Conservation (phyloP, 1,140 invertebrate species). For the Eciton burchellii region DNA sequence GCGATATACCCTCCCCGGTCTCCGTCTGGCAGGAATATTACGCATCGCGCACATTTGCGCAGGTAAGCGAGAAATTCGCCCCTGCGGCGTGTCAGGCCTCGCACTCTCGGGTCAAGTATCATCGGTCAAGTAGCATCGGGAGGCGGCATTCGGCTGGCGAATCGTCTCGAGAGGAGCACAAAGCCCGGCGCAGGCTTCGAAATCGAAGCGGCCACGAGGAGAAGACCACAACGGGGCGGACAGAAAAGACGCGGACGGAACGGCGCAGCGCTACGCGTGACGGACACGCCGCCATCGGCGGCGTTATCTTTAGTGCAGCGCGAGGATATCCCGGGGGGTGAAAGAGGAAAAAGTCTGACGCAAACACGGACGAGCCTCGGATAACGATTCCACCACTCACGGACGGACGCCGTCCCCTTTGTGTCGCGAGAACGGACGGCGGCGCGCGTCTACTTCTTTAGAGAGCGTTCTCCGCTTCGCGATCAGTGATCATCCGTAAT, state of each 20-base stretch:
- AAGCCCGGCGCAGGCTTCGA: not conserved
- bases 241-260: conserved; percentile 22
- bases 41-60: conserved; percentile 59
- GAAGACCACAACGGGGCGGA: conserved; percentile 5
- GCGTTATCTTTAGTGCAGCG: conserved; percentile 58
- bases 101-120: conserved; percentile 46
- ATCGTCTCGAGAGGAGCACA: too few relatives aligned
- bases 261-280: conserved; percentile 37
- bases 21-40: conserved; percentile 63
- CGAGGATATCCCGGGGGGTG: conserved; percentile 53
- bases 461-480: conserved; percentile 63
- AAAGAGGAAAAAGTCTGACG: conserved; percentile 62
- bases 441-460: conserved; percentile 49
- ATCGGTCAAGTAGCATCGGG: conserved; percentile 27
- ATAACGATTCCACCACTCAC: conserved; percentile 49
- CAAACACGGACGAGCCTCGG: conserved; percentile 43
- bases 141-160: conserved; percentile 27
- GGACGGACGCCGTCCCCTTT: conserved; percentile 51
- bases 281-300: conserved; percentile 36
- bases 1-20: conserved; percentile 65
- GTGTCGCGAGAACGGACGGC: conserved; percentile 51
- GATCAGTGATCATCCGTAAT: conserved; percentile 71
- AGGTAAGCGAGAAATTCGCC: conserved; percentile 72
- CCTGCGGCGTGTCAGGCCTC: conserved; percentile 58
- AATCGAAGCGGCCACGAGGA: conserved; percentile 1